Evolutionary conservation across 2,113 vertebrate genomes (phyloP).

Genomic region (Clarias magur): DNA sequence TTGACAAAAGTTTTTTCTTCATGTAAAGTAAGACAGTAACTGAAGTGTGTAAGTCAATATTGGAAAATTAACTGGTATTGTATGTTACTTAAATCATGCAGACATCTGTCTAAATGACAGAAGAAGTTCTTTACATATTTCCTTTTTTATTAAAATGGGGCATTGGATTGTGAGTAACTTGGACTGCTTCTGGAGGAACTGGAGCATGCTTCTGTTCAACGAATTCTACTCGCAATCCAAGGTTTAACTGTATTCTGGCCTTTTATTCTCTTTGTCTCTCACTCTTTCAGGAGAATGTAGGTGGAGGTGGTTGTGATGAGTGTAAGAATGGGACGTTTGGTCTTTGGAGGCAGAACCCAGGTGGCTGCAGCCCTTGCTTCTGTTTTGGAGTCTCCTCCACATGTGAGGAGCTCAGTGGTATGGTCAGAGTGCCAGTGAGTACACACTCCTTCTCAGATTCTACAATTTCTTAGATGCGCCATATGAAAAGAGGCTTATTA

Average conservation of each 20-base stretch:
- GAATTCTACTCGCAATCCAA: no score
- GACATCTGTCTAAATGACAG: neutral
- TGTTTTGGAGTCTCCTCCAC: constrained; percentile 81
- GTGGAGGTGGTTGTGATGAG: constrained; percentile 81
- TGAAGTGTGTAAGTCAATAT: neutral
- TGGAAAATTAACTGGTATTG: neutral
- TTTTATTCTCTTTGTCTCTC: neutral
- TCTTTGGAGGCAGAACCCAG: constrained; percentile 65
- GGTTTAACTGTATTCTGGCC: no score
- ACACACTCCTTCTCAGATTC: neutral
- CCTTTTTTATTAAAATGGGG: neutral
- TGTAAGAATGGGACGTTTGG: constrained; percentile 82
- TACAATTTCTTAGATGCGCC: neutral
- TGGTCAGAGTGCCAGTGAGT: constrained; percentile 79
- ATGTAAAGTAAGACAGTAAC: neutral
- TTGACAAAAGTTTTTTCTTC: neutral
- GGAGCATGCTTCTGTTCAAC: no score
- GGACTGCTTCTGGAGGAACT: no score
- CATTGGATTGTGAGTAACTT: no score
- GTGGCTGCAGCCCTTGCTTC: constrained; percentile 86
- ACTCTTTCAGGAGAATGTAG: constrained; percentile 78
- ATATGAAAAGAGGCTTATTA: neutral
- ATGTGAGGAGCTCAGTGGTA: constrained; percentile 81
- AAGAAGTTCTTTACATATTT: neutral
- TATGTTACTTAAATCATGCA: neutral